A percentile compares a stretch with the other conserved stretches of the same genome.
phyloP scores from a whole-genome alignment of 1,140 invertebrate species.

The Drosophila grimshawi region DNA sequence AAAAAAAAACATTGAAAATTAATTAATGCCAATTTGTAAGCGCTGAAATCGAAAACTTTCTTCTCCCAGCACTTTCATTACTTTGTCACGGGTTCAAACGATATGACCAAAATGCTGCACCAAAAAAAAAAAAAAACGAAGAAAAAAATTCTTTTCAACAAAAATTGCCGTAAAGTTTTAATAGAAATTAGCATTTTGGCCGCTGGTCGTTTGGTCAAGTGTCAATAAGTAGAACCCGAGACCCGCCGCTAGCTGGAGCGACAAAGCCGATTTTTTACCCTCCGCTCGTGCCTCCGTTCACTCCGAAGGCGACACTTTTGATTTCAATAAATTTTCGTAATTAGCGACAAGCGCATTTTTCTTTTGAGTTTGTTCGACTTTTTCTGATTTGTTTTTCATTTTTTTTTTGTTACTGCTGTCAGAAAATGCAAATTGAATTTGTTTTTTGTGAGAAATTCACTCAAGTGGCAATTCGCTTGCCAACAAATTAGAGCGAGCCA shows the following conservation, averaged over 20 bases:
- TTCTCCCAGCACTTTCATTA: slow-evolving; percentile 65
- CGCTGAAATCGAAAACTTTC: slow-evolving; percentile 78
- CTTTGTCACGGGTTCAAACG: slow-evolving; percentile 61
- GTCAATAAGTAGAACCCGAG: slow-evolving; percentile 69
- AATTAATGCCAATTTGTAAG: slow-evolving; percentile 82
- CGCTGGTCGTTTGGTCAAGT: slow-evolving; percentile 77
- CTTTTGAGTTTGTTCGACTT: slow-evolving; percentile 41
- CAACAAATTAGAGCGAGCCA: slow-evolving; percentile 39
- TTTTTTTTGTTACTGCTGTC: slow-evolving; percentile 39
- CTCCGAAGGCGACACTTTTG: slow-evolving; percentile 67
- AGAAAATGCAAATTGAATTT: slow-evolving; percentile 77
- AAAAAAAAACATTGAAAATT: slow-evolving; percentile 70
- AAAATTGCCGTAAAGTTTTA: slow-evolving; percentile 75
- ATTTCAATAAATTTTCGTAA: slow-evolving; percentile 81
- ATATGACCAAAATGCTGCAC: slow-evolving; percentile 53
- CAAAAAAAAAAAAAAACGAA: slow-evolving; percentile 24
- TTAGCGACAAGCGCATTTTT: slow-evolving; percentile 76
- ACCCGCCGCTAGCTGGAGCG: slow-evolving; percentile 27
- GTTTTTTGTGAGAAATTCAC: slow-evolving; percentile 52
- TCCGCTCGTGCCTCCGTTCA: not conserved
- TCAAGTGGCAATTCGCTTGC: slow-evolving; percentile 53
- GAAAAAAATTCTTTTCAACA: slow-evolving; percentile 62
- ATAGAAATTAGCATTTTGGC: slow-evolving; percentile 81
- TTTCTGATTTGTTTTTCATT: slow-evolving; percentile 25
- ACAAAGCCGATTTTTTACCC: slow-evolving; percentile 59